Percentiles rank a stretch among this genome's conserved stretches.
Conservation (phyloP, 2,888 invertebrate genomes). For the Malthinus seriepunctatus region DNA sequence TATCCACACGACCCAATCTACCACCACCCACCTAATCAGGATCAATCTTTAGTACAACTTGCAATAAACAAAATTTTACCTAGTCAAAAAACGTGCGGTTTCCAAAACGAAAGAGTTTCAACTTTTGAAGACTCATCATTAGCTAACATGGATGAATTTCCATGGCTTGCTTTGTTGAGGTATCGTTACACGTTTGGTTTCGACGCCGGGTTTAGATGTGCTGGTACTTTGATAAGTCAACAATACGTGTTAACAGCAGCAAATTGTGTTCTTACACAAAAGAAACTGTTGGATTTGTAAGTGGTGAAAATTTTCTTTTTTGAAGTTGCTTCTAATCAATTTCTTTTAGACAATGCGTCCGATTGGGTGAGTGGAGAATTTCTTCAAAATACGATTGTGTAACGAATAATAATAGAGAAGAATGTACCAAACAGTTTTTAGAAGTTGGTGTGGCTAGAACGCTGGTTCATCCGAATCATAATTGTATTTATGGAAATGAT, state of each 20-base stretch:
- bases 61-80: conserved; percentile 5
- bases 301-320: neutral
- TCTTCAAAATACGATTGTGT: conserved; percentile 52
- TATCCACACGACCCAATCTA: too few species aligned
- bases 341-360: conserved; percentile 58
- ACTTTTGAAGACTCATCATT: conserved; percentile 49
- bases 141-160: conserved; percentile 55
- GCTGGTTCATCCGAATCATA: conserved; percentile 49
- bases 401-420: conserved; percentile 11
- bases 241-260: conserved; percentile 60
- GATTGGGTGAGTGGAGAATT: conserved; percentile 56
- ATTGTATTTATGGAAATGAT: conserved; percentile 40
- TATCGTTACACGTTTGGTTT: conserved; percentile 40
- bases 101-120: conserved; percentile 35
- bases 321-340: neutral
- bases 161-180: conserved; percentile 56
- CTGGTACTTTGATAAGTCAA: conserved; percentile 58
- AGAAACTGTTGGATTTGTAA: conserved; percentile 14
- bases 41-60: neutral
- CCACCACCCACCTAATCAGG: neutral
- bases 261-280: conserved; percentile 55
- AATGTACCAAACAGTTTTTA: conserved; percentile 49
- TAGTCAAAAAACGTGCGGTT: neutral
- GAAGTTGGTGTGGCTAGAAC: conserved; percentile 49
- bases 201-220: conserved; percentile 50